phyloP scores from a whole-genome alignment of 2,888 invertebrate genomes.

The Ametastegia equiseti region DNA sequence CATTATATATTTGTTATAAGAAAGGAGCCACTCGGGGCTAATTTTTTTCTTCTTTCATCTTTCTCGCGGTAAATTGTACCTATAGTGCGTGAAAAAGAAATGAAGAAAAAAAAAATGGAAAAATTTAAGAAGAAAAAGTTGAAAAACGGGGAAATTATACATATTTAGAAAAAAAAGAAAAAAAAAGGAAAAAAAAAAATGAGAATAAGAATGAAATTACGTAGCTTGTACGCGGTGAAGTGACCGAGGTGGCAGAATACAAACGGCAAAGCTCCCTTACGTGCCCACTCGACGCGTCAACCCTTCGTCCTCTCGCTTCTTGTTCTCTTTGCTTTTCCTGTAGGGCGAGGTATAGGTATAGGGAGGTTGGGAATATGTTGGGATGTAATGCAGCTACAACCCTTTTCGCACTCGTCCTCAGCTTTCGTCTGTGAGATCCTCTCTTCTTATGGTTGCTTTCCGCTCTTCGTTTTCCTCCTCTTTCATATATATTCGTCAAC shows the following conservation, averaged over 20 bases:
- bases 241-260: constrained; percentile 29
- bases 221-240: not conserved
- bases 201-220: not conserved
- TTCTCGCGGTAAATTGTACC: too few relatives aligned
- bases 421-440: not conserved
- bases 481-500: too few relatives aligned
- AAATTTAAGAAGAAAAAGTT: too few relatives aligned
- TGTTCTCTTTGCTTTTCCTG: constrained; percentile 24
- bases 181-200: not conserved
- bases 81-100: too few relatives aligned
- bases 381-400: too few relatives aligned
- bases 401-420: constrained; percentile 16
- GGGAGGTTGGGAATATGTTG: too few relatives aligned
- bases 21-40: too few relatives aligned
- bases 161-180: not conserved
- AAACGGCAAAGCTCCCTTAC: constrained; percentile 41
- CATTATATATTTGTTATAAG: too few relatives aligned
- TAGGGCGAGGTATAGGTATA: not conserved
- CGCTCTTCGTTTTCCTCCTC: not conserved
- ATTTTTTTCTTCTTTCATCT: too few relatives aligned
- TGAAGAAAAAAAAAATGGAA: too few relatives aligned
- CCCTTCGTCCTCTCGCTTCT: constrained; percentile 10
- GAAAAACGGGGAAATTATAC: not conserved
- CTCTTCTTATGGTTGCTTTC: not conserved
- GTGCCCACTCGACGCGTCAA: constrained; percentile 16